phyloP scores from a whole-genome alignment of 2,888 invertebrate genomes.

The Petrolisthes cinctipes region DNA sequence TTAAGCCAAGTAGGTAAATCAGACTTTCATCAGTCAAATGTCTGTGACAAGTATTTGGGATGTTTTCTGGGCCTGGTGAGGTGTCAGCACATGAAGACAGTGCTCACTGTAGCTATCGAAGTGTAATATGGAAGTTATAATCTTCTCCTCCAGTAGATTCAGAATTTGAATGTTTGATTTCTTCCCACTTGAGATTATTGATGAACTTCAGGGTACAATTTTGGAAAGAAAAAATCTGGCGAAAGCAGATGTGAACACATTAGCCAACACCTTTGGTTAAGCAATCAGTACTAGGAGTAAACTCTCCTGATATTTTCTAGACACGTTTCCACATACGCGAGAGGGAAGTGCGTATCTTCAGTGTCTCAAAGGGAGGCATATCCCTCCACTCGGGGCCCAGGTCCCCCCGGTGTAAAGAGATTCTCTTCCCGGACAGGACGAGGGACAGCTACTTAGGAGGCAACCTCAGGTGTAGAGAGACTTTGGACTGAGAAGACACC shows the following conservation, averaged over 20 bases:
- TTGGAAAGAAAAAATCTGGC: neutral
- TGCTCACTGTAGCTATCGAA: neutral
- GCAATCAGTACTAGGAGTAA: neutral
- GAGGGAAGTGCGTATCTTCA: neutral
- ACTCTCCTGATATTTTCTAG: neutral
- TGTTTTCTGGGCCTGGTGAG: conserved; percentile 18
- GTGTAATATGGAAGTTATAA: neutral
- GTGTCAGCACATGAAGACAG: neutral
- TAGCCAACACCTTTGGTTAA: neutral
- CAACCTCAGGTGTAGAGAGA: too few relatives aligned
- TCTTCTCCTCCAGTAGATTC: neutral
- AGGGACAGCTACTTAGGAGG: too few relatives aligned
- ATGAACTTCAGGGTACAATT: neutral
- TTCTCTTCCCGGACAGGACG: too few relatives aligned
- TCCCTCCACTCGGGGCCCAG: too few relatives aligned
- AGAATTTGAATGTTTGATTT: neutral
- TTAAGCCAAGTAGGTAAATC: neutral
- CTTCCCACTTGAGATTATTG: neutral
- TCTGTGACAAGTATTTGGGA: conserved; percentile 2
- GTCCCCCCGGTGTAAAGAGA: too few relatives aligned
- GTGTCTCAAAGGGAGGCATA: too few relatives aligned
- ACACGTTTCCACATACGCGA: neutral
- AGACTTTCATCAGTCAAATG: neutral
- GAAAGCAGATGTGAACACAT: neutral
- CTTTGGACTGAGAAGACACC: too few relatives aligned